Percentiles rank a stretch among this genome's conserved stretches.
These are phyloP conservation scores for Napeogenes sylphis DNA, from an alignment of 2,888 invertebrate genomes.

Conservation along the genomic window DNA sequence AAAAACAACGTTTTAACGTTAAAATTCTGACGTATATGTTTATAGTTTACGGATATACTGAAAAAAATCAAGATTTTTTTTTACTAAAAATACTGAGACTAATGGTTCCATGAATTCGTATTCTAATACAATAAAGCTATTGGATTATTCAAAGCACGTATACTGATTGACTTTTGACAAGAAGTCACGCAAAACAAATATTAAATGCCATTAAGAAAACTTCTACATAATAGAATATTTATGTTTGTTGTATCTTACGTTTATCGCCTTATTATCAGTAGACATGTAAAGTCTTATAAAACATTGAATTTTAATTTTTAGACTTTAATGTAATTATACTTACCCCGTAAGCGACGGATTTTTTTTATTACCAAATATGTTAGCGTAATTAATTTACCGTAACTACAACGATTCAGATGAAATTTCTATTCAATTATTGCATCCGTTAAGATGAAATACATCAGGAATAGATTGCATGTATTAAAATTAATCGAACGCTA, in stretches of 20 bases:
- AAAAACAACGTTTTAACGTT: neutral
- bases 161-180: conserved; percentile 39
- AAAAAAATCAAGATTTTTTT: no score
- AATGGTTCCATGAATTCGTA: conserved; percentile 15
- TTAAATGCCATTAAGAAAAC: conserved; percentile 36
- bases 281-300: neutral
- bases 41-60: neutral
- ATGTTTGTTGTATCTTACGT: conserved; percentile 8
- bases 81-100: neutral
- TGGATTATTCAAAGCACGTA: conserved; percentile 36
- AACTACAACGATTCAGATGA: conserved; percentile 10
- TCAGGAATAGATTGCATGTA: conserved; percentile 29
- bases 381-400: conserved; percentile 4
- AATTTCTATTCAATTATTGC: conserved; percentile 21
- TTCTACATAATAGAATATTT: conserved; percentile 15
- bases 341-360: neutral
- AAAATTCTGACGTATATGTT: neutral
- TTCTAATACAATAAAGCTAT: conserved; percentile 24
- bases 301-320: neutral
- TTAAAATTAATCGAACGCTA: conserved; percentile 31
- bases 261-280: no score
- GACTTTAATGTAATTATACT: neutral
- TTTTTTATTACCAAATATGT: neutral
- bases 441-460: conserved; percentile 26
- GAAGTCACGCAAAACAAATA: conserved; percentile 47